Base-by-base conservation (phyloP, 2,888 invertebrate species). In the Acrobasis repandana region DNA sequence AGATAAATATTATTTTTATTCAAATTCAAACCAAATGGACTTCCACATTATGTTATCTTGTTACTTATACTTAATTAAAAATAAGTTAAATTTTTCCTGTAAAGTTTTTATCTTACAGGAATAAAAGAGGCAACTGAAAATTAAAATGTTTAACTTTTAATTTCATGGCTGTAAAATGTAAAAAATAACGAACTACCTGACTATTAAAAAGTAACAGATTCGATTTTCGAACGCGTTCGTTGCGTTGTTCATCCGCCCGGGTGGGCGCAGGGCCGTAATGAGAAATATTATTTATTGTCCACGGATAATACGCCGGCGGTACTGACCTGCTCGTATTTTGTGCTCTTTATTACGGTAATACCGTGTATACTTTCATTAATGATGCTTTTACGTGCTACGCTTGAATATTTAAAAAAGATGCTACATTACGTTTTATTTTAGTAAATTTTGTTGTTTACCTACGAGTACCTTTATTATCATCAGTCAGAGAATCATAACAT, bases 251-350 rank as follows among this genome's bases (percentile, higher is more conserved):
- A 18, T 15, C 11, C 20, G n/a, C 54, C 38, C 38, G 52, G 36
- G 38, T 18, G 16, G 51, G 51, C 51, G 61, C 59, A 63, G 68
- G 61, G 61, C 65, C 60, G 78, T 87, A 86, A 88, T 86, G 86
- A 85, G 85, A 82, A 88, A 86, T 86, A 86, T 86, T 85, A 88
- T 87, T 88, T 87, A 87, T 85, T 76, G 79, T 76, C 64, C 69
- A 66, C 65, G 75, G 72, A 71, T 77, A 76, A 75, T 71, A 65
- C 60, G 61, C 62, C 48, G 18, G 38, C 36, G 36, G 56, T 33
- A 67, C 70, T 70, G 73, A 70, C 75, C 74, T 65, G 67, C 64
- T 56, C 67, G 68, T 72, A 69, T 71, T 71, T 74, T 61, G 63
- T 51, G 63, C 68, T 69, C 73, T 76, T 80, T 80, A 78, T 78